These are phyloP conservation scores for Pomacea canaliculata DNA, from an alignment of 2,888 invertebrate species.

Conservation along the genomic window DNA sequence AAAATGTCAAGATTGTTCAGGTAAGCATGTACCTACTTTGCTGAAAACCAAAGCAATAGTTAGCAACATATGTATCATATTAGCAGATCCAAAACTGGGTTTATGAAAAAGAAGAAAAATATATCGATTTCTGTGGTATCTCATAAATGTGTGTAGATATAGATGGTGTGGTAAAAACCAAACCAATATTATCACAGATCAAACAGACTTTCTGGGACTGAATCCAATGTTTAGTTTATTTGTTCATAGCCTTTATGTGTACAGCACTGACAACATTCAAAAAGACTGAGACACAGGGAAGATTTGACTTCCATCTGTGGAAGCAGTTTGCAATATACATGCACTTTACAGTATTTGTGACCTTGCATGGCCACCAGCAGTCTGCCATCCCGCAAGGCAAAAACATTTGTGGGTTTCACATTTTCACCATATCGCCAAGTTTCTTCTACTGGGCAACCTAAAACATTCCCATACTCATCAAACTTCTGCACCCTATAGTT, in stretches of 20 bases:
- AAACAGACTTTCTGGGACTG: no score
- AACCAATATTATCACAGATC: no score
- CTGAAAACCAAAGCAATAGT: no score
- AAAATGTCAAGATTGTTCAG: no score
- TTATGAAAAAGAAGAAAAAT: no score
- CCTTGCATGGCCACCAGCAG: constrained; percentile 47
- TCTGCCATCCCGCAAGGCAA: constrained; percentile 31
- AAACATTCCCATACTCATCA: constrained; percentile 41
- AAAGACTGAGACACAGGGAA: background rate
- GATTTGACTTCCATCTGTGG: background rate
- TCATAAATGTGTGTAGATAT: no score
- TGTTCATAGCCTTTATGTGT: constrained; percentile 1
- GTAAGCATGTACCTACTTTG: no score
- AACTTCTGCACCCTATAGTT: constrained; percentile 58
- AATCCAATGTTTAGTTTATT: no score
- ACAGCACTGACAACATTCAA: background rate
- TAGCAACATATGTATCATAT: no score
- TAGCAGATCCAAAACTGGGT: no score
- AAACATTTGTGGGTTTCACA: constrained; percentile 51
- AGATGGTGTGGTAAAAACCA: no score
- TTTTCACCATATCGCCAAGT: constrained; percentile 49
- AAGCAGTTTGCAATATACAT: constrained; percentile 33
- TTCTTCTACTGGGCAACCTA: constrained; percentile 43
- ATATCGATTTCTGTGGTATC: no score
- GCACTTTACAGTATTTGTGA: constrained; percentile 43